These are phyloP conservation scores for Neomicropteryx cornuta DNA, from an alignment of 1,140 invertebrate species.

Conservation along the genomic window DNA sequence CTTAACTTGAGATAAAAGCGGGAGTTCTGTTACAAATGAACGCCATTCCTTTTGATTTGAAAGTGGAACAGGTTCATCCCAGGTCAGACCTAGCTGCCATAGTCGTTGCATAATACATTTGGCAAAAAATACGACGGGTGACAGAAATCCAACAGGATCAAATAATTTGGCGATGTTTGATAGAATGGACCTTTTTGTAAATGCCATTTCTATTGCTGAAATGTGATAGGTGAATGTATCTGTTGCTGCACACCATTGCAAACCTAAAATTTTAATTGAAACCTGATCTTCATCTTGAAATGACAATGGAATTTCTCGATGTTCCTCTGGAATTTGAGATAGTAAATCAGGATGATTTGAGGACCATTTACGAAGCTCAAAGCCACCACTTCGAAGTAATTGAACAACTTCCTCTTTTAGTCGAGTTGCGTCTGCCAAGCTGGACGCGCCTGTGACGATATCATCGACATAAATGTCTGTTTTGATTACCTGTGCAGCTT, in stretches of 20 bases:
- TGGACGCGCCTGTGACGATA: constrained; percentile 22
- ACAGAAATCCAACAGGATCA: constrained; percentile 28
- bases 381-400: constrained; percentile 15
- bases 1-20: constrained; percentile 2
- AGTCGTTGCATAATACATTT: constrained; percentile 37
- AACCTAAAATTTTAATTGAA: constrained; percentile 19
- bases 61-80: constrained; percentile 24
- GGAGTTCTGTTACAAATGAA: constrained; percentile 9
- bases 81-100: constrained; percentile 23
- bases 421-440: constrained; percentile 17
- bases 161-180: constrained; percentile 19
- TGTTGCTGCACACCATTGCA: constrained; percentile 18
- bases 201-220: background rate
- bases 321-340: constrained; percentile 7
- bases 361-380: constrained; percentile 23
- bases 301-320: constrained; percentile 1
- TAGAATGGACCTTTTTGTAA: constrained; percentile 17
- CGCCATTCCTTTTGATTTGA: constrained; percentile 16
- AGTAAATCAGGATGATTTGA: constrained; percentile 17
- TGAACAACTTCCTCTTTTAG: constrained; percentile 18
- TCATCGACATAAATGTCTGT: constrained; percentile 34
- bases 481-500: constrained; percentile 16
- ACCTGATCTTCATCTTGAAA: constrained; percentile 10
- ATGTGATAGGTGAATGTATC: constrained; percentile 14
- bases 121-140: constrained; percentile 24